Percentiles rank a stretch among this genome's conserved stretches.
Conservation (phyloP, 2,113 vertebrate species). For the Rynchops niger region DNA sequence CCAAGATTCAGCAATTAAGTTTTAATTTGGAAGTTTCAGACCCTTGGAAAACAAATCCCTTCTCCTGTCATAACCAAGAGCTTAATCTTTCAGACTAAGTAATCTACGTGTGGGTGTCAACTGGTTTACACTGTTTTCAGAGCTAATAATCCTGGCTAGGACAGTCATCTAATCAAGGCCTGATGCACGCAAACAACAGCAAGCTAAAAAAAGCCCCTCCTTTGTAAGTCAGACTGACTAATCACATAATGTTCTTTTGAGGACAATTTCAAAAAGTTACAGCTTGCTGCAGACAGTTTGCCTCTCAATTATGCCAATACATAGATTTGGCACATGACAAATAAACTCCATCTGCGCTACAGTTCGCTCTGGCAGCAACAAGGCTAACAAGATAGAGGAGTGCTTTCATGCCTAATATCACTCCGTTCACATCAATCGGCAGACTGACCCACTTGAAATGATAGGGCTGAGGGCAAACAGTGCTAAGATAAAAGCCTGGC, state of each 20-base stretch:
- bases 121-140: neutral
- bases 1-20: neutral
- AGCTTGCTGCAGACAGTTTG: constrained; percentile 26
- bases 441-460: neutral
- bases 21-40: neutral
- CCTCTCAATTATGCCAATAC: neutral
- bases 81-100: neutral
- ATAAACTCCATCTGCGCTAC: constrained; percentile 1
- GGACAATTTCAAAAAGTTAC: constrained; percentile 23
- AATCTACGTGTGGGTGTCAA: neutral
- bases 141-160: neutral
- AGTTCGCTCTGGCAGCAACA: neutral
- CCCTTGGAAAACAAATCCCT: neutral
- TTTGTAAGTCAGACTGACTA: neutral
- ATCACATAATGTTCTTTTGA: neutral
- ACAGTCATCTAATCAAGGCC: neutral
- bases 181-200: neutral
- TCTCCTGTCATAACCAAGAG: neutral
- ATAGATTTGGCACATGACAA: neutral
- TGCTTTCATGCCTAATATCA: neutral
- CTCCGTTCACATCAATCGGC: neutral
- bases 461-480: neutral
- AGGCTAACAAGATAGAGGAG: neutral
- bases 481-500: neutral
- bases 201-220: neutral